phyloP scores from a whole-genome alignment of 2,888 invertebrate species.

The Hypomecis punctinalis region DNA sequence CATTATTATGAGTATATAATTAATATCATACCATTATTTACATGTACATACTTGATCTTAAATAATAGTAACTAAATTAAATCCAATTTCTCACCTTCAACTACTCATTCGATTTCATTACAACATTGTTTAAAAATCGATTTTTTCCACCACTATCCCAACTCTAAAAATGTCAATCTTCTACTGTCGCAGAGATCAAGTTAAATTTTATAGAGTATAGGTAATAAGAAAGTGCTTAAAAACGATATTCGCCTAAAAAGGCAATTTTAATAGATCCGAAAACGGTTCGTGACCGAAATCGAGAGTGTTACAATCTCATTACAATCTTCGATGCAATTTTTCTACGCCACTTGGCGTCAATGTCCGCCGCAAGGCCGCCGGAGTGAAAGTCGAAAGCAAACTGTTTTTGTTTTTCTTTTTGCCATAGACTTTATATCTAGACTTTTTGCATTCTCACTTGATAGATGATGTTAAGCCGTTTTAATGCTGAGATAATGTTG shows the following conservation, averaged over 20 bases:
- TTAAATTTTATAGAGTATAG: too few species aligned
- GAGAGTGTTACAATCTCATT: conserved; percentile 54
- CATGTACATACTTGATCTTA: too few species aligned
- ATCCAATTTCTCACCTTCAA: too few species aligned
- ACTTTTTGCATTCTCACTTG: too few species aligned
- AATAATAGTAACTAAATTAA: too few species aligned
- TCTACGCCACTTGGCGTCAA: conserved; percentile 60
- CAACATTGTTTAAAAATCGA: too few species aligned
- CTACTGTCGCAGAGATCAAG: too few species aligned
- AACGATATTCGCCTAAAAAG: conserved; percentile 5
- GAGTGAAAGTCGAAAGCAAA: conserved; percentile 76
- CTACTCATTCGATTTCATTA: too few species aligned
- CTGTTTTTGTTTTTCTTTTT: conserved; percentile 54
- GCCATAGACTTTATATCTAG: background rate
- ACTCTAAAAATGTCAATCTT: too few species aligned
- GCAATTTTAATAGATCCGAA: conserved; percentile 15
- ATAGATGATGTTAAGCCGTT: conserved; percentile 8
- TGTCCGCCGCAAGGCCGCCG: conserved; percentile 66
- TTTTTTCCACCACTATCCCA: too few species aligned
- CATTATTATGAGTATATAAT: too few species aligned
- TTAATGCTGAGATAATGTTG: background rate
- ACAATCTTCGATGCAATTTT: conserved; percentile 58
- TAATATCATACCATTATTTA: too few species aligned
- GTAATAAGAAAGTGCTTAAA: background rate
- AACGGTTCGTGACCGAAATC: conserved; percentile 58